Conservation (phyloP, 2,888 invertebrate species). For the Latrodectus elegans region DNA sequence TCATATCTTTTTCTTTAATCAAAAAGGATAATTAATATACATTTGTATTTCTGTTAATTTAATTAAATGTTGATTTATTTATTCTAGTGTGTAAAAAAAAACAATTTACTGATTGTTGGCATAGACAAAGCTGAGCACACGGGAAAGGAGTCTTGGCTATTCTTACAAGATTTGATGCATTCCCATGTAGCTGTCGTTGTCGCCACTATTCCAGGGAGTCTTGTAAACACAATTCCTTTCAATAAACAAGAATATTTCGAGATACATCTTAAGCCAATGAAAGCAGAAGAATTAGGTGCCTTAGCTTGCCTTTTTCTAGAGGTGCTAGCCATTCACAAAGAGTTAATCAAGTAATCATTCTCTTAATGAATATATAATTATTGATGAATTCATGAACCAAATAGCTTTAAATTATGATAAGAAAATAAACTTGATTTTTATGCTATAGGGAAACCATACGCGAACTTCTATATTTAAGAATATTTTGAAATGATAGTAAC, state of each 20-base stretch:
- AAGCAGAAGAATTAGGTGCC: constrained; percentile 1
- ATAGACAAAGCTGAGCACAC: constrained; percentile 22
- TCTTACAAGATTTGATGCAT: constrained; percentile 16
- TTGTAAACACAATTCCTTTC: not conserved
- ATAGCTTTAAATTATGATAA: no score
- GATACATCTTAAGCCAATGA: not conserved
- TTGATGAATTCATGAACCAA: no score
- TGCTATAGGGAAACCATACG: no score
- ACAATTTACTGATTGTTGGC: not conserved
- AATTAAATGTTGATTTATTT: not conserved
- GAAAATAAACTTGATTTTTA: no score
- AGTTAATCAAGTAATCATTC: not conserved
- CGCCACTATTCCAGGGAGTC: constrained; percentile 1
- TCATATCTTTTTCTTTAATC: no score
- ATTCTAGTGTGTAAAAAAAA: constrained; percentile 1
- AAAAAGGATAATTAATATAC: no score
- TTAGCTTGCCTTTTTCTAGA: constrained; percentile 10
- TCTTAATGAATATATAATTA: not conserved
- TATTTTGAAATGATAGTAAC: no score
- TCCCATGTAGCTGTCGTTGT: not conserved
- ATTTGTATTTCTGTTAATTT: no score
- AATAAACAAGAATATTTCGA: not conserved
- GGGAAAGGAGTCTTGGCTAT: constrained; percentile 30
- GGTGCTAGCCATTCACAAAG: constrained; percentile 24
- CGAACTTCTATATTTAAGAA: no score